Base-by-base conservation (phyloP, 2,888 invertebrate species). In the Stenchaetothrips biformis region DNA sequence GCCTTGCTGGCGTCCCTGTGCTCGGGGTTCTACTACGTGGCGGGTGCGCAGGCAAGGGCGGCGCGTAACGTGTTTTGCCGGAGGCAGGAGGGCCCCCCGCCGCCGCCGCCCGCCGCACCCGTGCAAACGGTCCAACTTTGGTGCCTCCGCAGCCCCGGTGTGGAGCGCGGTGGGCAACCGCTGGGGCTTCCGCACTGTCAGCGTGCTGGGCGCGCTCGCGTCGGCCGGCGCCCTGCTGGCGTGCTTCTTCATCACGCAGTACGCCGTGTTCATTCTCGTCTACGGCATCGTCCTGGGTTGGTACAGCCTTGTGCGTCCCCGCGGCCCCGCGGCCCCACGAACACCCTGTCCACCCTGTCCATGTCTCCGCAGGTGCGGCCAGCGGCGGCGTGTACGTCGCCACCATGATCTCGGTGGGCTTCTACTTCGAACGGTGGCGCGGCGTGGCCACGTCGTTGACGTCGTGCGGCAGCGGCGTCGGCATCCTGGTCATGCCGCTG, bases 401-500 rank as follows among this genome's bases (percentile, higher is more conserved):
- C 25, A 74, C 67, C 67, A 74, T 74, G 67, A 74, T 74, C 79
- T 16, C 82, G 1, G 47, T 81, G 59, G 80, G 82, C 2, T 82
- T 82, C 74, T 82, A 81, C 77, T 82, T 82, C 62, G 82, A 82
- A 7, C 78, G 62, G 48, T 81, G 80, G 48, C 79, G 82, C 7
- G 77, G 81, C 4, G 80, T 82, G 13, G 82, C 79, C 2, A 48
- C 79, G 62, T 80, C 81, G 11, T 11, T 82, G 21, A 79, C 79
- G 13, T 59, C 80, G 1, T 79, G 77, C 77, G 81, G 80, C 16
- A 81, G 81, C 11, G 81, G 81, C 21, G 47, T 81, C 25, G 81
- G 81, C 67, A 74, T 74, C 67, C 67, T 74, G 67, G 67, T 74
- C 67, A 74, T 74, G 67, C 67, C 67, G 67, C 67, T 74, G 67